phyloP scores from a whole-genome alignment of 1,140 invertebrate genomes.

The Chlorops oryzae region DNA sequence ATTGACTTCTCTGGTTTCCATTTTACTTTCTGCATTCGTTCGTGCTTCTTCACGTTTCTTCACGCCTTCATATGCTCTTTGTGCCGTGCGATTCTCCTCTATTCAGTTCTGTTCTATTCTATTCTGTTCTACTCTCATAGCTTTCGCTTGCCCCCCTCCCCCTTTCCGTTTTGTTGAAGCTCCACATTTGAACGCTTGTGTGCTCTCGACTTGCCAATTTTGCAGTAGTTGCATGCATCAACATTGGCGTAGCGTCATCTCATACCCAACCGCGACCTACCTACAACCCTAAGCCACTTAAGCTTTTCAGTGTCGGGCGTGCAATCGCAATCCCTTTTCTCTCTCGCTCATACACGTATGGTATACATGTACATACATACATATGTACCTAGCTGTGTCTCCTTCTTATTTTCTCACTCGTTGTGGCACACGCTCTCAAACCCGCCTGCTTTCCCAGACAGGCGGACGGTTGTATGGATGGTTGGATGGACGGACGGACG shows the following conservation, averaged over 20 bases:
- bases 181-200: not conserved
- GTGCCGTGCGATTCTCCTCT: not conserved
- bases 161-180: not conserved
- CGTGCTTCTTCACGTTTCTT: not conserved
- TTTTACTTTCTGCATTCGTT: slow-evolving; percentile 42
- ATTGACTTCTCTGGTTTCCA: slow-evolving; percentile 44
- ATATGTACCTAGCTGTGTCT: too few species aligned
- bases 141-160: not conserved
- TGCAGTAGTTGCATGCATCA: not conserved
- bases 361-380: too few species aligned
- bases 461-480: too few species aligned
- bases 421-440: too few species aligned
- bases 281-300: slow-evolving; percentile 6
- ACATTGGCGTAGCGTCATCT: not conserved
- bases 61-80: not conserved
- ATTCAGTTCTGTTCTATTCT: not conserved
- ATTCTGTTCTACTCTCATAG: too few species aligned
- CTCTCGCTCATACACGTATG: too few species aligned
- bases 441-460: too few species aligned
- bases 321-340: too few species aligned
- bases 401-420: too few species aligned
- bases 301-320: too few species aligned
- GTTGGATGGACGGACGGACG: too few species aligned
- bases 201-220: not conserved
- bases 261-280: slow-evolving; percentile 13